Evolutionary conservation across 1,140 invertebrate genomes (phyloP), one percentile per base, ranked within the genome.

Genomic region (Mamestra configurata): DNA sequence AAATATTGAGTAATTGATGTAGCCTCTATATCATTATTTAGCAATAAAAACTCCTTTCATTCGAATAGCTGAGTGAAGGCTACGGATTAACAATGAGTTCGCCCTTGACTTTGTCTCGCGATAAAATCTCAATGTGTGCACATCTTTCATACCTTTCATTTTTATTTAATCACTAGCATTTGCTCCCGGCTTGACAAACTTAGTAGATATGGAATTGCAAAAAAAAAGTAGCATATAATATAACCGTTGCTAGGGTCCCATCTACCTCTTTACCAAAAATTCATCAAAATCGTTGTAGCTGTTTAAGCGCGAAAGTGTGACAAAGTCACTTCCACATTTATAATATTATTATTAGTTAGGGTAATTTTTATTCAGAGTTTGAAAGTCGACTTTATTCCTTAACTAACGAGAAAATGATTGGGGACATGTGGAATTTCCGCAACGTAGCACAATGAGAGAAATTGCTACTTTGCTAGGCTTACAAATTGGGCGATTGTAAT

Each of bases 11-110:
- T 64, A 77, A 77, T 64, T 64, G 37, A 31, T 49, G 40, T 64
- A 77, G 57, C 57, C 73, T 64, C 73, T 77, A 64, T 61, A 55
- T 55, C 24, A 76, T 77, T 77, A 77, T 77, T 77, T 77, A 57
- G 73, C 55, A 77, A 77, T 64, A 61, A 77, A 64, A 73, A 46
- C 59, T 77, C 73, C 55, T 77, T 64, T 77, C 73, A 64, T 64
- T 73, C 20, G 51, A 43, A 71, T 71, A 71, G 24, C 51, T 59
- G n/a, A 15, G 24, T 37, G 51, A 75, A 75, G 71, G 71, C 40
- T 64, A n/a, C 53, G 20, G 37, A 20, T 18, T 37, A 71, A 77
- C 57, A 64, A 64, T 77, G 73, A 46, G 70, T 27, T 37, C 20
- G 20, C 18, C 27, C 53, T 57, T 75, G 53, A 40, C 51, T 40